Conservation (phyloP, 2,797 vertebrate species). For the Acipenser oxyrinchus region DNA sequence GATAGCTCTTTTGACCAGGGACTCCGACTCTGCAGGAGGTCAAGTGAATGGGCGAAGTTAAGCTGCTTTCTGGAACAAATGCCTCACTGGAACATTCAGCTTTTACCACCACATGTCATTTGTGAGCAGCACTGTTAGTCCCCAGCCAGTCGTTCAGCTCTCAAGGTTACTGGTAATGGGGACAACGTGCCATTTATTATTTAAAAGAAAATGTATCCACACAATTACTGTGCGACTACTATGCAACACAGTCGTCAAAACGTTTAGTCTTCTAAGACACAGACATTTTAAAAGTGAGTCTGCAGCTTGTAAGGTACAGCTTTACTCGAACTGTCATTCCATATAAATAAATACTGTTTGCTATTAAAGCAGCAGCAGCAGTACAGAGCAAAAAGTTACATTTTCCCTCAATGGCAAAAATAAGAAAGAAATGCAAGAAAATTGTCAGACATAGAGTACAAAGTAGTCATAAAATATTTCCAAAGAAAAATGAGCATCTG, state of each 20-base stretch:
- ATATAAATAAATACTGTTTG: conserved; percentile 36
- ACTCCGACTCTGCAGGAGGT: background rate
- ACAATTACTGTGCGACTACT: background rate
- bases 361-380: conserved; percentile 30
- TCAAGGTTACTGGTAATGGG: conserved; percentile 9
- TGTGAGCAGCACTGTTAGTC: conserved; percentile 14
- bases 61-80: conserved; percentile 14
- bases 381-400: conserved; percentile 36
- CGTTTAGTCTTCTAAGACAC: conserved; percentile 28
- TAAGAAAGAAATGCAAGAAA: conserved; percentile 35
- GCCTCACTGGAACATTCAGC: conserved; percentile 20
- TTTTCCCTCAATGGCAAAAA: conserved; percentile 41
- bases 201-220: conserved; percentile 2
- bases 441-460: conserved; percentile 43
- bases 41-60: background rate
- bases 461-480: conserved; percentile 39
- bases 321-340: conserved; percentile 21
- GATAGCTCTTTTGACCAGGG: conserved; percentile 2
- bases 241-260: conserved; percentile 7
- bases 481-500: conserved; percentile 37
- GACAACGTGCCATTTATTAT: conserved; percentile 7
- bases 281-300: conserved; percentile 27
- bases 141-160: conserved; percentile 1
- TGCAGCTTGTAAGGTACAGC: conserved; percentile 14
- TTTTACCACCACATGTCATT: conserved; percentile 27